Percentiles rank a stretch among this genome's conserved stretches.
Conservation (phyloP, 1,140 invertebrate species). For the Phortica variegata region DNA sequence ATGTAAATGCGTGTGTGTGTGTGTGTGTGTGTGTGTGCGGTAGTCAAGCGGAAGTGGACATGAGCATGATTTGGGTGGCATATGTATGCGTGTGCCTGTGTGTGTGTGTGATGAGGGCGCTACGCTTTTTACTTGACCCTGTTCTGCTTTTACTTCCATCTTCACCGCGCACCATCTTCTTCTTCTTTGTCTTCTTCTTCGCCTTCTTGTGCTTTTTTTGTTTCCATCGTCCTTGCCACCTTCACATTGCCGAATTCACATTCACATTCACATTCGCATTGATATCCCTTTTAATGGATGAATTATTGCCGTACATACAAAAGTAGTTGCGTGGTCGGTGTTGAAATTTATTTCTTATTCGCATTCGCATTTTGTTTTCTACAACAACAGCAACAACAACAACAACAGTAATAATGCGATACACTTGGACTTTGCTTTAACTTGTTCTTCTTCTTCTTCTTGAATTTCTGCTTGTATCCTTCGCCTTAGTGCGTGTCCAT, state of each 20-base stretch:
- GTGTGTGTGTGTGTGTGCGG: conserved; percentile 35
- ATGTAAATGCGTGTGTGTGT: too few relatives aligned
- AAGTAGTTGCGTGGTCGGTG: conserved; percentile 45
- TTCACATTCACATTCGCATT: conserved; percentile 27
- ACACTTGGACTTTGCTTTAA: too few relatives aligned
- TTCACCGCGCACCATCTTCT: not conserved
- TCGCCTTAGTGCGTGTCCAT: conserved; percentile 18
- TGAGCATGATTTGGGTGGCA: too few relatives aligned
- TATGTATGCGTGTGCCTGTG: conserved; percentile 26
- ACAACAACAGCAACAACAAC: too few relatives aligned
- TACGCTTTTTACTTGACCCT: conserved; percentile 45
- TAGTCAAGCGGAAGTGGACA: conserved; percentile 46
- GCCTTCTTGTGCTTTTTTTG: conserved; percentile 10
- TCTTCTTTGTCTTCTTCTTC: conserved; percentile 22
- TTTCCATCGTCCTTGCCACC: not conserved
- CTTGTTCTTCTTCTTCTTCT: too few relatives aligned
- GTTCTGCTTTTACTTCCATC: conserved; percentile 5
- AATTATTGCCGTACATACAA: conserved; percentile 57
- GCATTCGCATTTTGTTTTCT: too few relatives aligned
- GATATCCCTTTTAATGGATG: conserved; percentile 57
- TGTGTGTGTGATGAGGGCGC: conserved; percentile 6
- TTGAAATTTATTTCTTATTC: conserved; percentile 16
- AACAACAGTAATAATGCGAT: too few relatives aligned
- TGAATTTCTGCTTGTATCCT: conserved; percentile 5
- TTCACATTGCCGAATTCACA: not conserved